These are phyloP conservation scores for Pollenia griseotomentosa DNA, from an alignment of 2,888 invertebrate genomes.

Conservation along the genomic window DNA sequence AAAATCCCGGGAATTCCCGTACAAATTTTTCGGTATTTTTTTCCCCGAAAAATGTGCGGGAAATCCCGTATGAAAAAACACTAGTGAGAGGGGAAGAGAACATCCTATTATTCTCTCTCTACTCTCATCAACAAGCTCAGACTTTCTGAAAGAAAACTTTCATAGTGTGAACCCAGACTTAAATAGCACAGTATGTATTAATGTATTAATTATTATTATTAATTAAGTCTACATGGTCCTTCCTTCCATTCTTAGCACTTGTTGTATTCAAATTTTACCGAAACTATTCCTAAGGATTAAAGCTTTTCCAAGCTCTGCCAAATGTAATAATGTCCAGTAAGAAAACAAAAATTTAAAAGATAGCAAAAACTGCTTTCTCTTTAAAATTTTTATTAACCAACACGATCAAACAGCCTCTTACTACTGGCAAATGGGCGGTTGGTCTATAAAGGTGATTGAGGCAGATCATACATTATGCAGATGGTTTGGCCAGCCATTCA, in stretches of 20 bases:
- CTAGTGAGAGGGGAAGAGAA: no score
- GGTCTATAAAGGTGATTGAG: constrained; percentile 68
- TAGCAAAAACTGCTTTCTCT: constrained; percentile 68
- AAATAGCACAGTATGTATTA: no score
- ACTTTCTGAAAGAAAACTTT: no score
- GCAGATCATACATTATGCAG: constrained; percentile 63
- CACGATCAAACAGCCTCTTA: constrained; percentile 58
- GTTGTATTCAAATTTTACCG: not conserved
- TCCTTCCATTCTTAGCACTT: not conserved
- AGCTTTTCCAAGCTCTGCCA: constrained; percentile 42
- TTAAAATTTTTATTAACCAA: constrained; percentile 65
- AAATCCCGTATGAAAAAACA: no score
- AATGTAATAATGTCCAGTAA: not conserved
- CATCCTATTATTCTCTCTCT: no score
- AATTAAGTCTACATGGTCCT: not conserved
- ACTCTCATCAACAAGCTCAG: no score
- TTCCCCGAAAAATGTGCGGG: no score
- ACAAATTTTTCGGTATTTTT: no score
- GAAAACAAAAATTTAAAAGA: not conserved
- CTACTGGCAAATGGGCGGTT: constrained; percentile 59
- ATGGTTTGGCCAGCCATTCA: constrained; percentile 35
- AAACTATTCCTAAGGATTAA: not conserved
- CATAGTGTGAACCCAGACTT: no score
- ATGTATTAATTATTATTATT: no score
- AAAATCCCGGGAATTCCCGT: no score